Evolutionary conservation across 2,797 vertebrate genomes (phyloP).

Genomic region (Catostomus latipinnis): DNA sequence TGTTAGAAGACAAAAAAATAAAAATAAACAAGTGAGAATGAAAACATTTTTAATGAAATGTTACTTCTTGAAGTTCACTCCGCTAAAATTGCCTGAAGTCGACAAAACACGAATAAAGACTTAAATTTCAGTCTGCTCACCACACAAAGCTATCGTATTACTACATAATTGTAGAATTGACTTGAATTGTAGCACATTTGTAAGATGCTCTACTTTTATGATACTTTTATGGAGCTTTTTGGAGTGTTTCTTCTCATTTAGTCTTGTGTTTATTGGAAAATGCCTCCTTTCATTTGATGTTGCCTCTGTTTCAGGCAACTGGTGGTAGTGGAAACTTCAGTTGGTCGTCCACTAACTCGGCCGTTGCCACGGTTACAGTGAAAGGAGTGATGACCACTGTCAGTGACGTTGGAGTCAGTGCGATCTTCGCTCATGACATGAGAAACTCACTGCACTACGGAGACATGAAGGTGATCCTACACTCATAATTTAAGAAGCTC

Average conservation of each 20-base stretch:
- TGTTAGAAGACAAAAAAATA: too few species aligned
- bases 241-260: background rate
- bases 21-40: too few species aligned
- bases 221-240: too few species aligned
- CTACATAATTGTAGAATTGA: too few species aligned
- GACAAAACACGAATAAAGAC: too few species aligned
- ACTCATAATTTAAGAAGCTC: background rate
- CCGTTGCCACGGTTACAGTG: slow-evolving; percentile 90
- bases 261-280: background rate
- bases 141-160: too few species aligned
- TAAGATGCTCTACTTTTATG: too few species aligned
- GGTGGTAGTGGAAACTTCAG: slow-evolving; percentile 96
- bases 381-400: slow-evolving; percentile 93
- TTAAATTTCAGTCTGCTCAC: too few species aligned
- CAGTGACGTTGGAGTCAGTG: slow-evolving; percentile 85
- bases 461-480: slow-evolving; percentile 86
- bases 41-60: too few species aligned
- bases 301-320: slow-evolving; percentile 76
- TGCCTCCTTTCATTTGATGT: background rate
- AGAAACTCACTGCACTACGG: slow-evolving; percentile 89
- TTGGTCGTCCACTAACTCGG: slow-evolving; percentile 88
- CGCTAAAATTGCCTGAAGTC: too few species aligned
- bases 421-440: slow-evolving; percentile 87
- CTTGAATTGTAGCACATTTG: too few species aligned
- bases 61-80: too few species aligned